Conservation (phyloP, 2,113 vertebrate genomes). For the Muscicapa adusta region DNA sequence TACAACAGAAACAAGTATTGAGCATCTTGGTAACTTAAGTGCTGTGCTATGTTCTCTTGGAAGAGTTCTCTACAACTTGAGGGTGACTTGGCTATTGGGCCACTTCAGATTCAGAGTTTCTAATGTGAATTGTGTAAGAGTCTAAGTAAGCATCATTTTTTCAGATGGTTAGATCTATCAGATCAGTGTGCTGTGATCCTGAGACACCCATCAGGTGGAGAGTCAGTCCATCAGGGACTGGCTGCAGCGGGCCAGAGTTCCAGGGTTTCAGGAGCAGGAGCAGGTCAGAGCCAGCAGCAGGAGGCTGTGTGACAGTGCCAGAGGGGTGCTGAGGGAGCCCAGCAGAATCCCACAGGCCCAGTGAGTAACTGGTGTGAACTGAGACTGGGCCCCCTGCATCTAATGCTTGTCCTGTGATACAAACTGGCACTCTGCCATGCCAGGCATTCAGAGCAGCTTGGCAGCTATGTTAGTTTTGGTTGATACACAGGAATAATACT, state of each 20-base stretch:
- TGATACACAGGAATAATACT: not conserved
- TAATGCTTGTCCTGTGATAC: not conserved
- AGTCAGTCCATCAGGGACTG: not conserved
- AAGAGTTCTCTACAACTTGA: not conserved
- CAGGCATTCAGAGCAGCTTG: not conserved
- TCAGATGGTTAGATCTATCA: not conserved
- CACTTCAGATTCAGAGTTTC: not conserved
- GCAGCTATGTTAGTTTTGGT: not conserved
- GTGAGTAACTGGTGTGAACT: not conserved
- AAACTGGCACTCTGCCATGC: not conserved
- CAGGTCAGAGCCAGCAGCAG: not conserved
- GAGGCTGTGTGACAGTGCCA: not conserved
- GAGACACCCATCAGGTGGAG: not conserved
- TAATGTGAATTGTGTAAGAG: not conserved
- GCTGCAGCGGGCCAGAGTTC: not conserved
- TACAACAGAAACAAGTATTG: not conserved
- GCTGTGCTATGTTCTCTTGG: not conserved
- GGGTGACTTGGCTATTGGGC: not conserved
- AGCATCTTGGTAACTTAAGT: not conserved
- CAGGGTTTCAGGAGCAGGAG: not conserved
- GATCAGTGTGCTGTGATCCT: not conserved
- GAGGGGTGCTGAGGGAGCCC: not conserved
- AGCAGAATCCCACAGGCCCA: not conserved
- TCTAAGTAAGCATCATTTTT: not conserved
- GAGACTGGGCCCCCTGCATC: not conserved